phyloP scores from a whole-genome alignment of 2,888 invertebrate genomes.

The Sclerodermus sp. region DNA sequence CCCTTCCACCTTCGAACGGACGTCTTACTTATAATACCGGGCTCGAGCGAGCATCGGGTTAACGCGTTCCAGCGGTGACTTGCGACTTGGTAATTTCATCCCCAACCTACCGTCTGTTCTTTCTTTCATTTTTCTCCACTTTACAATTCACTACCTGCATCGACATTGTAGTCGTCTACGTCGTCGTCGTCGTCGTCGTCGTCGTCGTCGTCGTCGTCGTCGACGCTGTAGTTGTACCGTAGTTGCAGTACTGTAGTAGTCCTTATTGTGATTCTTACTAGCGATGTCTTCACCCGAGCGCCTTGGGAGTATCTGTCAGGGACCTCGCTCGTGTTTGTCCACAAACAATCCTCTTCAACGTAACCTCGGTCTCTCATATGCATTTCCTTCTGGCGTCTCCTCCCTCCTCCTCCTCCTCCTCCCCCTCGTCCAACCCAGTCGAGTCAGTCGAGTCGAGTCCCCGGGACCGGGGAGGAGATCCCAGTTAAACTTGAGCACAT shows the following conservation, averaged over 20 bases:
- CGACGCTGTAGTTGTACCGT: not conserved
- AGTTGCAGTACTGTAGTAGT: too few relatives aligned
- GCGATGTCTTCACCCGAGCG: not conserved
- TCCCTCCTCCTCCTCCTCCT: too few relatives aligned
- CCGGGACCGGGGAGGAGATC: too few relatives aligned
- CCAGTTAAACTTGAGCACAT: too few relatives aligned
- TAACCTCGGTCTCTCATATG: conserved; percentile 26
- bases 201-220: not conserved
- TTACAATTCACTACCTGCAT: conserved; percentile 30
- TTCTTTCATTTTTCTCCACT: conserved; percentile 11
- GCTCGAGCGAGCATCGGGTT: conserved; percentile 27
- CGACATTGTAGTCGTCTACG: conserved; percentile 9
- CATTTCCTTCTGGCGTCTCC: conserved; percentile 16
- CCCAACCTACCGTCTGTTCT: conserved; percentile 40
- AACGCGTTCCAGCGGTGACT: conserved; percentile 46
- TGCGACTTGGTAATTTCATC: conserved; percentile 54
- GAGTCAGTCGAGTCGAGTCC: too few relatives aligned
- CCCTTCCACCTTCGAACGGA: conserved; percentile 20
- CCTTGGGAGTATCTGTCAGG: too few relatives aligned
- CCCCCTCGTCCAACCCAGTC: too few relatives aligned
- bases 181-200: conserved; percentile 6
- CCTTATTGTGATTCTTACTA: not conserved
- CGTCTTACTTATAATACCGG: conserved; percentile 40
- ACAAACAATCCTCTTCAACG: conserved; percentile 46
- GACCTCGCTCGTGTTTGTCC: conserved; percentile 33